A percentile compares a stretch with the other conserved stretches of the same genome.
Evolutionary conservation across 2,888 invertebrate species (phyloP).

Genomic region (Himalopsyche japonica): DNA sequence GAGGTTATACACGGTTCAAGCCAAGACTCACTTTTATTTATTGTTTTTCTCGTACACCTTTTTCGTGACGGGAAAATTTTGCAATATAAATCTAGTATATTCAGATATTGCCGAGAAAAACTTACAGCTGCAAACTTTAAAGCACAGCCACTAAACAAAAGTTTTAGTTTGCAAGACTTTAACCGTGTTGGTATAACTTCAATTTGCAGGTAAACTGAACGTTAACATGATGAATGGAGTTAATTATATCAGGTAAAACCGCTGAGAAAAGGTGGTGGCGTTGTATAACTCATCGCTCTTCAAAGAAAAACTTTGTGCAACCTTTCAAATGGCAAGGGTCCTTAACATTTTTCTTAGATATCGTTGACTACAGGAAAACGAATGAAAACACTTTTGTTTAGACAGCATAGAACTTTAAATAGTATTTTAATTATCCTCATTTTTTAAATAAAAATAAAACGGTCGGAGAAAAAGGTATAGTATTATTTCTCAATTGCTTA

Average conservation of each 20-base stretch:
- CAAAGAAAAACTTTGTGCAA: not conserved
- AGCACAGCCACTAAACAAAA: not conserved
- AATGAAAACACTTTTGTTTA: too few relatives aligned
- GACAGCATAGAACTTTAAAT: too few relatives aligned
- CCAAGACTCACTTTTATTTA: too few relatives aligned
- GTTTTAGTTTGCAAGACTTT: not conserved
- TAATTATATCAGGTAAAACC: not conserved
- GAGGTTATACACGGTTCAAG: too few relatives aligned
- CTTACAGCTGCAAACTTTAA: not conserved
- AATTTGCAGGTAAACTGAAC: not conserved
- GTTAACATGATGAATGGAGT: conserved; percentile 1
- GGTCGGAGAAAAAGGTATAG: too few relatives aligned
- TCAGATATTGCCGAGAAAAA: not conserved
- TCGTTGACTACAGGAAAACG: too few relatives aligned
- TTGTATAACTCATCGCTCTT: not conserved
- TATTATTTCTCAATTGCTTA: too few relatives aligned
- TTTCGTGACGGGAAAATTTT: not conserved
- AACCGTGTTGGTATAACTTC: not conserved
- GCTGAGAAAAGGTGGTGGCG: not conserved
- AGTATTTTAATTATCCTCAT: too few relatives aligned
- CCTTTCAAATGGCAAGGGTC: not conserved
- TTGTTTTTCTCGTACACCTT: too few relatives aligned
- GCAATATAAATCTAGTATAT: not conserved
- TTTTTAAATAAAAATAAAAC: too few relatives aligned
- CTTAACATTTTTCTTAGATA: not conserved